Conservation (phyloP, 1,140 invertebrate genomes). For the Sarcophaga peregrina region DNA sequence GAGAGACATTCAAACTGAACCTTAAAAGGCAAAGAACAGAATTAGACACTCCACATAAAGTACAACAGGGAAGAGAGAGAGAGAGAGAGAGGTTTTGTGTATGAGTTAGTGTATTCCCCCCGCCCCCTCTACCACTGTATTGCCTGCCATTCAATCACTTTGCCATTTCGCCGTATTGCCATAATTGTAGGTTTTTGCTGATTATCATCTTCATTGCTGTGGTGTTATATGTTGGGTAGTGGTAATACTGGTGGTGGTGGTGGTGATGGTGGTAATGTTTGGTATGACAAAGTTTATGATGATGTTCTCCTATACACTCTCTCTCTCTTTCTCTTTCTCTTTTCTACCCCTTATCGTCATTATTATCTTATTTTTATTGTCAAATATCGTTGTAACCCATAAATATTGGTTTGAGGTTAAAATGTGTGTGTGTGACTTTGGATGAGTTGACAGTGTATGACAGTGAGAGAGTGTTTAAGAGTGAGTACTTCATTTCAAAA, state of each 20-base stretch:
- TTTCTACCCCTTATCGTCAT: too few relatives aligned
- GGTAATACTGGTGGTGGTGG: neutral
- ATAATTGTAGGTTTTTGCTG: neutral
- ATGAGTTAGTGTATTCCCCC: too few relatives aligned
- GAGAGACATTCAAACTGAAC: too few relatives aligned
- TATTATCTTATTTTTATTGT: neutral
- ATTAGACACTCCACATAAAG: too few relatives aligned
- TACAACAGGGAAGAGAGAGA: too few relatives aligned
- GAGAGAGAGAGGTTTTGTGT: neutral
- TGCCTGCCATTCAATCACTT: conserved; percentile 3
- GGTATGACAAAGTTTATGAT: neutral
- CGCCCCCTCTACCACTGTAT: neutral
- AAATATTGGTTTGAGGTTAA: conserved; percentile 6
- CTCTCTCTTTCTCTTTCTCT: too few relatives aligned
- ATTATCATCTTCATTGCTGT: too few relatives aligned
- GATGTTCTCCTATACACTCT: neutral
- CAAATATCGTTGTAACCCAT: neutral
- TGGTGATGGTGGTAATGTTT: neutral
- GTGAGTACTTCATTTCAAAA: neutral
- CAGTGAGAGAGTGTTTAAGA: neutral
- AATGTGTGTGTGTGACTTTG: neutral
- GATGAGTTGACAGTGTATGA: neutral
- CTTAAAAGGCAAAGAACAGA: too few relatives aligned
- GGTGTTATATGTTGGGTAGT: neutral
- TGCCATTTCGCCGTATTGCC: neutral